phyloP scores from a whole-genome alignment of 2,113 vertebrate species.

The Albula goreensis region DNA sequence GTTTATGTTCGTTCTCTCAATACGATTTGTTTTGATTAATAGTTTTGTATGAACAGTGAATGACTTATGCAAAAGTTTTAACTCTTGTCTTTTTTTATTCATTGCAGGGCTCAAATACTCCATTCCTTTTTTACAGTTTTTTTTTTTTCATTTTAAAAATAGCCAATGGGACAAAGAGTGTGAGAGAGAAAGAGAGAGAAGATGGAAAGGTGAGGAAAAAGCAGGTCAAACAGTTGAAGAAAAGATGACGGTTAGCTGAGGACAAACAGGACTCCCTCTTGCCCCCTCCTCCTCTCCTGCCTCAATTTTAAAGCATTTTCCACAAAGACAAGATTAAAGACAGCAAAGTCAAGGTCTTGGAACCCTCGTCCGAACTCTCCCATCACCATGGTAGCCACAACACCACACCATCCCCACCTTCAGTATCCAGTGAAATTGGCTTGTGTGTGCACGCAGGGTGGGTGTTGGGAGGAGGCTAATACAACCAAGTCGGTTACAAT shows the following conservation, averaged over 20 bases:
- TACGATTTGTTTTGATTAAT: background rate
- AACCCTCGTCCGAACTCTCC: background rate
- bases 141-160: background rate
- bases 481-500: background rate
- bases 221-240: conserved; percentile 6
- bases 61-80: background rate
- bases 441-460: background rate
- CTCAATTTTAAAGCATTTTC: background rate
- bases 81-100: background rate
- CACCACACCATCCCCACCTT: background rate
- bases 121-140: background rate
- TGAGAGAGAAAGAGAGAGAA: background rate
- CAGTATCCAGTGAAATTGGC: background rate
- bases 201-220: conserved; percentile 16
- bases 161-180: conserved; percentile 3
- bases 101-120: conserved; percentile 13
- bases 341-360: background rate
- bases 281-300: background rate
- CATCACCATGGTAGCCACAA: background rate
- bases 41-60: background rate
- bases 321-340: background rate
- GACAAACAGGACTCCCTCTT: background rate
- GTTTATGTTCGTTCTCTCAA: background rate
- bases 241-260: conserved; percentile 2
- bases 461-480: background rate